Percentiles rank a stretch among this genome's conserved stretches.
Conservation (phyloP, 2,888 invertebrate species). For the Polyommatus iphigenia region DNA sequence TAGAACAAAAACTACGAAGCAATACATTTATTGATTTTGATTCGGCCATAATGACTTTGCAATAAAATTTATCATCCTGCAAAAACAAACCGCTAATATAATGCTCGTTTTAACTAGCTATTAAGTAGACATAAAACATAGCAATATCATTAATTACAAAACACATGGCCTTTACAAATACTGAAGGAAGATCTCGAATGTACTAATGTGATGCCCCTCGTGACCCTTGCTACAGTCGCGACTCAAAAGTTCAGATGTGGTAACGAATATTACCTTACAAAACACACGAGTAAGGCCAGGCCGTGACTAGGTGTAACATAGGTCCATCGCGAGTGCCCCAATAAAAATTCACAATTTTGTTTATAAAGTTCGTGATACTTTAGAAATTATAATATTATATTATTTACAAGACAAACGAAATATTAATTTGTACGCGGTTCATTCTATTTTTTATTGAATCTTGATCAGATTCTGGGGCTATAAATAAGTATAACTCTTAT, state of each 20-base stretch:
- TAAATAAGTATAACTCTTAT: too few relatives aligned
- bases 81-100: neutral
- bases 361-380: too few relatives aligned
- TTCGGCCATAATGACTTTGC: neutral
- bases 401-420: too few relatives aligned
- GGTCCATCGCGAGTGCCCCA: neutral
- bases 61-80: neutral
- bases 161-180: slow-evolving; percentile 7
- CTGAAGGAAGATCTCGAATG: slow-evolving; percentile 26
- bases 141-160: slow-evolving; percentile 16
- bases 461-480: too few relatives aligned
- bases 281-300: neutral
- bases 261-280: slow-evolving; percentile 34
- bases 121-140: neutral
- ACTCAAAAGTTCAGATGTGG: slow-evolving; percentile 33
- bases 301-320: neutral
- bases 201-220: slow-evolving; percentile 27
- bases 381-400: too few relatives aligned
- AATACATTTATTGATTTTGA: neutral
- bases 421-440: too few relatives aligned
- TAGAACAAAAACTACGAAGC: neutral
- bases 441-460: too few relatives aligned
- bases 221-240: slow-evolving; percentile 28
- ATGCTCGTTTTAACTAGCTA: neutral
- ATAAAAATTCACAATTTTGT: neutral